Base-by-base conservation (phyloP, 2,113 vertebrate genomes). In the Nansenia antarctica region DNA sequence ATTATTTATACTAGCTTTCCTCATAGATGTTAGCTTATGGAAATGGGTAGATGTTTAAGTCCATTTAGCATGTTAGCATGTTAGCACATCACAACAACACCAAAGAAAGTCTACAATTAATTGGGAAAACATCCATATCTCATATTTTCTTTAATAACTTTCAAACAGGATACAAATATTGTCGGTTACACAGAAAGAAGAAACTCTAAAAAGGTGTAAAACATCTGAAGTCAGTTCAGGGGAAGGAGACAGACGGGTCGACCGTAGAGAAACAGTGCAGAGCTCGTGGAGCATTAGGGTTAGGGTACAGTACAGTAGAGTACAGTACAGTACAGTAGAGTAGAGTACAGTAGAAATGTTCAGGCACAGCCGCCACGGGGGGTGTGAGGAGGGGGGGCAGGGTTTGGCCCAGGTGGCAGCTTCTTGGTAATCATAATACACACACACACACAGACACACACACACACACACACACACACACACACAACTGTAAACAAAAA, bases 81-180 rank as follows among this genome's bases (percentile, higher is more conserved):
- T n/a, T n/a, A n/a, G n/a, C n/a, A n/a, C n/a, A n/a, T n/a, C n/a
- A n/a, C n/a, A n/a, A n/a, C n/a, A n/a, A n/a, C n/a, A n/a, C n/a
- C n/a, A n/a, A n/a, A n/a, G n/a, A n/a, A n/a, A 6, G 18, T 31
- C 26, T 22, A 32, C 8, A 31, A 60, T 6, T 11, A 9, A 60
- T 37, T 22, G 6, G 37, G 57, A 35, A 32, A 14, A 22, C 11
- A 34, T 35, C 27, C 11, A 34, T 27, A 60, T 42, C 49, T 34
- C 59, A 60, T 20, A 76, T 24, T 42, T 75, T 76, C 69, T 90
- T 91, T 88, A 90, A 86, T 90, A 80, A 80, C 70, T 86, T 84
- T 80, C 76, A 79, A 87, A 87, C 76, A 73, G 29, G 78, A 79
- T 89, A 90, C 76, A 91, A 89, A 86, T 81, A n/a, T 68, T 68